Percentiles rank a stretch among this genome's conserved stretches.
Conservation (phyloP, 2,113 vertebrate genomes). For the Bettongia penicillata region DNA sequence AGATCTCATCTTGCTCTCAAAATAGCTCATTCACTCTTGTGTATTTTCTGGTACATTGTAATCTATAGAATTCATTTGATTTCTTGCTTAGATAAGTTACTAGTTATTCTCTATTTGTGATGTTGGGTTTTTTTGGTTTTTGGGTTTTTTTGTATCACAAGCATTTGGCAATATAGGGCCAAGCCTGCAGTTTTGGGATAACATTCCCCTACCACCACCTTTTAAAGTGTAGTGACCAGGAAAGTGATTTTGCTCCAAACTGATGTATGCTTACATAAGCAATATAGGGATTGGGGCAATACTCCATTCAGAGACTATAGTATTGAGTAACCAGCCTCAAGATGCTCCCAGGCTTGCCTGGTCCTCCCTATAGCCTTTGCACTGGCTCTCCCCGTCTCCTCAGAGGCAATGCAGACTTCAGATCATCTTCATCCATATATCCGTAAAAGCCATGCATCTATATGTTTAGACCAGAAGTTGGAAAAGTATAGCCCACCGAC, state of each 20-base stretch:
- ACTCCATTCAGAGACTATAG: background rate
- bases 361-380: background rate
- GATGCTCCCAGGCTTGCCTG: background rate
- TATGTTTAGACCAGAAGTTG: background rate
- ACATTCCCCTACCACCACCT: background rate
- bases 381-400: background rate
- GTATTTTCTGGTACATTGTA: background rate
- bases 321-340: background rate
- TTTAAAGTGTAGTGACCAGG: background rate
- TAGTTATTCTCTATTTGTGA: background rate
- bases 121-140: background rate
- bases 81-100: background rate
- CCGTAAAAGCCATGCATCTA: background rate
- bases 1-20: background rate
- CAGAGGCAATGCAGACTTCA: no score
- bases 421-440: background rate
- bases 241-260: background rate
- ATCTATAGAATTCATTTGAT: background rate
- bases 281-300: background rate
- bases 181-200: background rate
- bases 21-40: background rate
- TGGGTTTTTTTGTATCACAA: background rate
- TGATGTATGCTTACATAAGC: background rate
- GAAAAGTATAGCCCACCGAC: background rate
- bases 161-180: background rate